Evolutionary conservation across 2,113 vertebrate species (phyloP).

Genomic region (Arenaria interpres): DNA sequence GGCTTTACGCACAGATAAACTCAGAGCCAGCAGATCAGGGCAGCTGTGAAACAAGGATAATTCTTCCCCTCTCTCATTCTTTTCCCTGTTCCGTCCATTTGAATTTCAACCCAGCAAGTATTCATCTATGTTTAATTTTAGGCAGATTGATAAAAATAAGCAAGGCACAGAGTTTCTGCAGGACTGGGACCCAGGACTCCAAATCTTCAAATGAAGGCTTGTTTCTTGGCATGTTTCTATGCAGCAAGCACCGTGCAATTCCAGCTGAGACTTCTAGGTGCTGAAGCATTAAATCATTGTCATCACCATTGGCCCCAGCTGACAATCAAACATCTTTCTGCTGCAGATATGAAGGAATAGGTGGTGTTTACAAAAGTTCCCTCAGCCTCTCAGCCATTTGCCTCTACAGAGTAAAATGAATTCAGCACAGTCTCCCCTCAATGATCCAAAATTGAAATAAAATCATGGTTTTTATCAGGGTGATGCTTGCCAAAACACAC

Average conservation of each 20-base stretch:
- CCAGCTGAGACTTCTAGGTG: not conserved
- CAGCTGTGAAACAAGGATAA: not conserved
- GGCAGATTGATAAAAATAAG: not conserved
- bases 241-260: not conserved
- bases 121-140: not conserved
- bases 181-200: not conserved
- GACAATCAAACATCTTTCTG: not conserved
- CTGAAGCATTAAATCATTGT: not conserved
- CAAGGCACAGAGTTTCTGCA: not conserved
- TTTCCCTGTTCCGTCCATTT: not conserved
- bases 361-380: not conserved
- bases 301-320: not conserved
- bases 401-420: not conserved
- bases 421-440: not conserved
- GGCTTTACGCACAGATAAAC: conserved; percentile 15
- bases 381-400: not conserved
- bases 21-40: not conserved
- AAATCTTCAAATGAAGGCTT: not conserved
- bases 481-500: not conserved
- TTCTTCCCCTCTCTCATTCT: not conserved
- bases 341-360: not conserved
- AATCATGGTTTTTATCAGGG: not conserved
- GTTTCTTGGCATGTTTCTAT: not conserved
- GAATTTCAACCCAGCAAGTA: not conserved
- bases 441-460: not conserved